These are phyloP conservation scores for Poecilia picta DNA, from an alignment of 2,797 vertebrate genomes.

Conservation along the genomic window DNA sequence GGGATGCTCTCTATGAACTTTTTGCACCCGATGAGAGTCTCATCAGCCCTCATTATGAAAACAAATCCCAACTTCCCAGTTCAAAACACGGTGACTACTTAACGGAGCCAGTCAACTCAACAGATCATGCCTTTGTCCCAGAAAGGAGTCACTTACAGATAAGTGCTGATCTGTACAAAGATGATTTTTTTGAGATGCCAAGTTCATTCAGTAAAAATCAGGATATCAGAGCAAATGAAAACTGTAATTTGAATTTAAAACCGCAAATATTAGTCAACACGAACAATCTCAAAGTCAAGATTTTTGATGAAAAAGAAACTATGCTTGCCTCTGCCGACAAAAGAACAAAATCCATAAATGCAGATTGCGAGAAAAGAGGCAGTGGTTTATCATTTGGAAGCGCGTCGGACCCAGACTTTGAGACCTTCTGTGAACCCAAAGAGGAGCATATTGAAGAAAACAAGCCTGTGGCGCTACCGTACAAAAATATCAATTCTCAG, in stretches of 20 bases:
- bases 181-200: constrained; percentile 85
- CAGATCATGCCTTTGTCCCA: constrained; percentile 73
- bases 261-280: constrained; percentile 61
- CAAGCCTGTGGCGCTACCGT: constrained; percentile 54
- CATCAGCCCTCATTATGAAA: constrained; percentile 87
- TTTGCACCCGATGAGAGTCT: constrained; percentile 90
- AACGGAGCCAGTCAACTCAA: constrained; percentile 73
- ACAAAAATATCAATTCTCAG: constrained; percentile 56
- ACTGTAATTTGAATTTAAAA: constrained; percentile 65
- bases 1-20: constrained; percentile 96
- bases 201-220: constrained; percentile 69
- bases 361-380: constrained; percentile 59
- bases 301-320: constrained; percentile 58
- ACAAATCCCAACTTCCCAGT: constrained; percentile 77
- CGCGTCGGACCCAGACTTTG: constrained; percentile 68
- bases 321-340: constrained; percentile 48
- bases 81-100: constrained; percentile 83
- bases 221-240: constrained; percentile 69
- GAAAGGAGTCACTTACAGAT: constrained; percentile 85
- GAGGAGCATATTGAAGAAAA: constrained; percentile 71
- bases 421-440: constrained; percentile 70
- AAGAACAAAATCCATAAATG: constrained; percentile 37
- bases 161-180: constrained; percentile 83
- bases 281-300: constrained; percentile 56
- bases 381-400: constrained; percentile 66